phyloP scores from a whole-genome alignment of 2,113 vertebrate species.

The Zeus faber region DNA sequence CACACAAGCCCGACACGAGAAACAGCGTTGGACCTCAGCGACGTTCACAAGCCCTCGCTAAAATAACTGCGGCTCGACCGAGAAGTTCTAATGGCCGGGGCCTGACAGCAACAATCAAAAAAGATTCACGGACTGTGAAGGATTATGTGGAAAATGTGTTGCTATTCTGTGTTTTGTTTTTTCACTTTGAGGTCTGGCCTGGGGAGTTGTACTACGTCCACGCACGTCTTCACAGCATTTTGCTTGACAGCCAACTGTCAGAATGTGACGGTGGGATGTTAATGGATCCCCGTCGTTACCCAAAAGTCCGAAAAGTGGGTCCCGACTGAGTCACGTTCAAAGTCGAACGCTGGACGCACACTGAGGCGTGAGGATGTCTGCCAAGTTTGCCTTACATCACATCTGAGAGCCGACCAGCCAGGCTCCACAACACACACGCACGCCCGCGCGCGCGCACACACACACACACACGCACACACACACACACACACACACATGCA shows the following conservation, averaged over 20 bases:
- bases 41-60: constrained; percentile 47
- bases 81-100: constrained; percentile 32
- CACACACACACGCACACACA: too few relatives aligned
- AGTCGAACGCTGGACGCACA: too few relatives aligned
- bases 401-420: constrained; percentile 36
- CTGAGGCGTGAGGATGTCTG: too few relatives aligned
- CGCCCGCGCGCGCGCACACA: constrained; percentile 6
- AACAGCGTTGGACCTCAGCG: constrained; percentile 32
- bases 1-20: constrained; percentile 2
- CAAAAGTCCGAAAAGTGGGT: too few relatives aligned
- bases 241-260: too few relatives aligned
- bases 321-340: too few relatives aligned
- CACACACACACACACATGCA: too few relatives aligned
- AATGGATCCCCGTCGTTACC: too few relatives aligned
- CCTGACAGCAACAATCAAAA: constrained; percentile 42
- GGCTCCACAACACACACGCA: constrained; percentile 6
- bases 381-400: constrained; percentile 41
- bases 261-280: not conserved
- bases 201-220: constrained; percentile 45
- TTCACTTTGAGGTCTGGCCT: constrained; percentile 31
- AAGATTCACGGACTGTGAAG: constrained; percentile 28
- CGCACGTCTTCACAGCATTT: constrained; percentile 21
- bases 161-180: constrained; percentile 17
- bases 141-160: constrained; percentile 43
- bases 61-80: constrained; percentile 49